Evolutionary conservation across 2,113 vertebrate species (phyloP), one percentile per base, ranked within the genome.

Genomic region (Falcunculus frontatus): DNA sequence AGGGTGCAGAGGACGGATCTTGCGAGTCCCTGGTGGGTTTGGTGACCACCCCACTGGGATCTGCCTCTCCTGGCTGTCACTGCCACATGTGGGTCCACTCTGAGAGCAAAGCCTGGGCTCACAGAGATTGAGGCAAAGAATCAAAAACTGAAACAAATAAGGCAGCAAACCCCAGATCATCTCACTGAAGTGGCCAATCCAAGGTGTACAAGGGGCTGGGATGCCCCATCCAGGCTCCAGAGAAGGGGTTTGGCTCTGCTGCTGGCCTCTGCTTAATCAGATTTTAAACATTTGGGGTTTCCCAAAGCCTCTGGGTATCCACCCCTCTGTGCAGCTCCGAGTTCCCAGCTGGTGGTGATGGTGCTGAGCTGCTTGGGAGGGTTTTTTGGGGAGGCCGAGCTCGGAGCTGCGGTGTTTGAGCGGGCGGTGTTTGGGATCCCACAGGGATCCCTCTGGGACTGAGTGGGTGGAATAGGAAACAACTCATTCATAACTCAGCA

Each of bases 391-490:
- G 41, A 85, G 53, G 85, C 30, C 3, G 12, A 53, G 47, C 62
- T 72, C 50, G 15, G 29, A 49, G 42, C 46, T 91, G 77, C 74
- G 26, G 0, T 13, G 0, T 16, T 35, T 35, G 65, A 60, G 63
- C 16, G 19, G 16, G 13, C 3, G 56, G 37, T 33, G 30, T 60
- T 90, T 62, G 42, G 72, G 75, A 69, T 91, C 82, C 74, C 92
- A 37, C 44, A 29, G 69, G 27, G 74, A 72, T 89, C 73, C 79
- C 49, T 22, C 1, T 35, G 78, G 52, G 53, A 27, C 50, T 6
- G 41, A 68, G 84, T 85, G 87, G 70, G 87, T 76, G 94, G 95
- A 89, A 90, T 39, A 90, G 73, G 94, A 96, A 95, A 84, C 69
- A 86, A 59, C 65, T 85, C 65, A 78, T 70, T 90, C 78, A 56